These are phyloP conservation scores for Saturnia pavonia DNA, from an alignment of 2,888 invertebrate species.

Conservation along the genomic window DNA sequence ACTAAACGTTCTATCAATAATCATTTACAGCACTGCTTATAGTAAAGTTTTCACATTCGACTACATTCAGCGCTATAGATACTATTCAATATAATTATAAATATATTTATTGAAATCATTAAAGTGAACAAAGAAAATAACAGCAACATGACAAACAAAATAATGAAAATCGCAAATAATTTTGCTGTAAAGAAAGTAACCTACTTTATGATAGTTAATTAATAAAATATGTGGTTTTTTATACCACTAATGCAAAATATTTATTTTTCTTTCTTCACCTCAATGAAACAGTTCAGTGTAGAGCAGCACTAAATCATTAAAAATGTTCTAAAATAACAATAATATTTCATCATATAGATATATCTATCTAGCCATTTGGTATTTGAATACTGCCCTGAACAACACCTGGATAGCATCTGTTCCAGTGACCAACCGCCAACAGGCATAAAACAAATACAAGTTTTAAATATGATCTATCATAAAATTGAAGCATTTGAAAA, in stretches of 20 bases:
- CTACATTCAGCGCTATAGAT: constrained; percentile 22
- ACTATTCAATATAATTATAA: constrained; percentile 21
- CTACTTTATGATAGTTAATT: background rate
- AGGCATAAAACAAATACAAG: constrained; percentile 8
- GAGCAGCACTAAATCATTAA: constrained; percentile 22
- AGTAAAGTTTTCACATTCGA: constrained; percentile 12
- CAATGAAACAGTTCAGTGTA: constrained; percentile 22
- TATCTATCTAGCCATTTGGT: constrained; percentile 72
- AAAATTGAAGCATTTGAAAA: background rate
- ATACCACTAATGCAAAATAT: background rate
- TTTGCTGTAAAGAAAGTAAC: background rate
- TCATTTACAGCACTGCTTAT: constrained; percentile 25
- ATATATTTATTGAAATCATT: constrained; percentile 34
- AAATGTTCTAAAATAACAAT: constrained; percentile 24
- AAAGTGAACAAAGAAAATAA: constrained; percentile 34
- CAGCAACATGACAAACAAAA: too few relatives aligned
- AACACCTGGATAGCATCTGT: constrained; percentile 42
- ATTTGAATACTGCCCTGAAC: constrained; percentile 73
- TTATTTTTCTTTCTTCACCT: constrained; percentile 23
- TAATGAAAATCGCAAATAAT: background rate
- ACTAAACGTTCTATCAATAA: constrained; percentile 28
- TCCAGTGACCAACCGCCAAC: constrained; percentile 16
- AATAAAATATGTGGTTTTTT: constrained; percentile 1
- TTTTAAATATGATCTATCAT: background rate
- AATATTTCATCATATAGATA: constrained; percentile 54